Base-by-base conservation (phyloP, 2,888 invertebrate genomes). In the Thereva unica region DNA sequence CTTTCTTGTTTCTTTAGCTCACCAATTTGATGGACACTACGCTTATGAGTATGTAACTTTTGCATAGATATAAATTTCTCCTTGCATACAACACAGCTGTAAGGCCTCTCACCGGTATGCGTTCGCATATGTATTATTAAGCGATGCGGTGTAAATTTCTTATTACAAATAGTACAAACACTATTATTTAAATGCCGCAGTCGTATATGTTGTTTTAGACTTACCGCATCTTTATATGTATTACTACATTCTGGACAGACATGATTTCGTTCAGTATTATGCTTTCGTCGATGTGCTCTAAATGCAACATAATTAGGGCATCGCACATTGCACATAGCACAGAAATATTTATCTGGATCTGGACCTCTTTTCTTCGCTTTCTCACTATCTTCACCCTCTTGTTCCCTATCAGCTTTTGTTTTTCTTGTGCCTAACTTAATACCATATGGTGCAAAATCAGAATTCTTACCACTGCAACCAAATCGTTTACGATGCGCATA, bases 191-290 rank as follows among this genome's bases (percentile, higher is more conserved):
- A 50, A 34, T 50, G 50, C 8, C 7, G 1, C 3, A 34, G 5
- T 10, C 9, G 23, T 8, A 50, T 23, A 50, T 50, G 50, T 34
- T 35, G 23, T 1, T 35, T 5, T 9, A 50, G 34, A 8, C 34
- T 6, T 4, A 23, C 35, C 2, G 23, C 23, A 4, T 50, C 50
- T 23, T 50, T 50, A 35, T 50, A 50, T 6, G 50, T 34, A 9
- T 50, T 50, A 10, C 34, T 50, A 35, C 50, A 50, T 23, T 34
- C 12, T 50, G 7, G 50, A 50, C 50, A 50, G 2, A 50, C 34
- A 34, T 50, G 6, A 7, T 50, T 50, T 50, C 50, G 12, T 34
- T 50, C 50, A 7, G 50, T 50, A 5, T 34, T 23, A 9, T 50
- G 50, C 23, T 50, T 50, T 34, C 5, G 23, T 8, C 23, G 6